Evolutionary conservation across 2,797 vertebrate genomes (phyloP).

Genomic region (Decapterus maruadsi): DNA sequence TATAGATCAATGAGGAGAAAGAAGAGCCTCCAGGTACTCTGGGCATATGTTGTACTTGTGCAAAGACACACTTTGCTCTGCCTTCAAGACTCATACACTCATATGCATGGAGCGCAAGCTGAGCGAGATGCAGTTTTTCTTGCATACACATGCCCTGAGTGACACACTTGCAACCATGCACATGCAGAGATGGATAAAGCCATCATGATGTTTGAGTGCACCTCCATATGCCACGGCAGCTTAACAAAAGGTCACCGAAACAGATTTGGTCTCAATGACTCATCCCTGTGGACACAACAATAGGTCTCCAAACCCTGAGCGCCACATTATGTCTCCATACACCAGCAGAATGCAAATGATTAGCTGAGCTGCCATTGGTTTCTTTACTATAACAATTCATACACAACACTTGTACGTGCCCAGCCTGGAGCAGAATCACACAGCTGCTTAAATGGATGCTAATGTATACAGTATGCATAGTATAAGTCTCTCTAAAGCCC

Average conservation of each 20-base stretch:
- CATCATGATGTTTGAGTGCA: slow-evolving; percentile 68
- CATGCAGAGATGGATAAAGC: slow-evolving; percentile 58
- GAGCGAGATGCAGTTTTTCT: slow-evolving; percentile 25
- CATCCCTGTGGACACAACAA: slow-evolving; percentile 69
- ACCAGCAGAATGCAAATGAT: slow-evolving; percentile 58
- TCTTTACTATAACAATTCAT: slow-evolving; percentile 62
- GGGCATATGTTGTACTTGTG: slow-evolving; percentile 65
- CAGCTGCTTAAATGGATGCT: slow-evolving; percentile 73
- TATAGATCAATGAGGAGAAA: slow-evolving; percentile 81
- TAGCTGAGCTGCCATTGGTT: slow-evolving; percentile 33
- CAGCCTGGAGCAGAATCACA: slow-evolving; percentile 63
- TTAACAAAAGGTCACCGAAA: slow-evolving; percentile 78
- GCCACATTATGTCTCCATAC: slow-evolving; percentile 49
- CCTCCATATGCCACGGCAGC: slow-evolving; percentile 71
- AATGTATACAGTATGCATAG: slow-evolving; percentile 71
- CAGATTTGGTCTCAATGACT: slow-evolving; percentile 73
- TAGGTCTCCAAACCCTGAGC: slow-evolving; percentile 61
- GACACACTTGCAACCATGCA: slow-evolving; percentile 39
- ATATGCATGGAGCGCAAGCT: slow-evolving; percentile 19
- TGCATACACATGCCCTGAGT: slow-evolving; percentile 10
- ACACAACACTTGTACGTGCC: slow-evolving; percentile 44
- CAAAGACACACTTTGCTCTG: slow-evolving; percentile 53
- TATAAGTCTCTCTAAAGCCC: slow-evolving; percentile 52
- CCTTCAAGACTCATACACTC: slow-evolving; percentile 37
- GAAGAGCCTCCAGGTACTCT: slow-evolving; percentile 68